These are phyloP conservation scores for Invenusta paracnida DNA, from an alignment of 2,888 invertebrate species.

Conservation along the genomic window DNA sequence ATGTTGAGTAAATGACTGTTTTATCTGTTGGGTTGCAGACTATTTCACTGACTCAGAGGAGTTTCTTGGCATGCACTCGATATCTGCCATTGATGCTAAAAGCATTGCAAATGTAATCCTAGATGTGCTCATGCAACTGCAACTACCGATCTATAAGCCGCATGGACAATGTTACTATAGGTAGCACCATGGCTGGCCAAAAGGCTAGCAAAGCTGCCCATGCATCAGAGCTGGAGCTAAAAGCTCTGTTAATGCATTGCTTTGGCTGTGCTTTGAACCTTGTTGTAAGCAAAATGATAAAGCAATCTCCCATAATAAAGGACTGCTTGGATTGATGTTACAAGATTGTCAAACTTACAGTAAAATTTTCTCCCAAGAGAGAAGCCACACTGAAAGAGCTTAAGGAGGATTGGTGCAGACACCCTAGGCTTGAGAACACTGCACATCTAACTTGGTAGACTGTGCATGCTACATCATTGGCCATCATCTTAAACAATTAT, in stretches of 20 bases:
- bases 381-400: not conserved
- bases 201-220: not conserved
- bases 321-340: not conserved
- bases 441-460: not conserved
- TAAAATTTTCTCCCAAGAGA: not conserved
- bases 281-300: not conserved
- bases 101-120: not conserved
- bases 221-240: not conserved
- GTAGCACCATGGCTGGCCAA: not conserved
- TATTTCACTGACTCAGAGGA: not conserved
- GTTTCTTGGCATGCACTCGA: not conserved
- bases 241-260: not conserved
- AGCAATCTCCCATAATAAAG: not conserved
- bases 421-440: not conserved
- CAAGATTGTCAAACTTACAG: not conserved
- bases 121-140: not conserved
- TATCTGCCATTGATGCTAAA: not conserved
- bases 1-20: not conserved
- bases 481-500: not conserved
- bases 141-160: not conserved
- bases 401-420: not conserved
- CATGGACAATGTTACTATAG: not conserved
- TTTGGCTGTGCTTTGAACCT: not conserved
- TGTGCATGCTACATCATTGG: not conserved
- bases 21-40: not conserved